Base-by-base conservation (phyloP, 2,888 invertebrate species). In the Apocheima hispidaria region DNA sequence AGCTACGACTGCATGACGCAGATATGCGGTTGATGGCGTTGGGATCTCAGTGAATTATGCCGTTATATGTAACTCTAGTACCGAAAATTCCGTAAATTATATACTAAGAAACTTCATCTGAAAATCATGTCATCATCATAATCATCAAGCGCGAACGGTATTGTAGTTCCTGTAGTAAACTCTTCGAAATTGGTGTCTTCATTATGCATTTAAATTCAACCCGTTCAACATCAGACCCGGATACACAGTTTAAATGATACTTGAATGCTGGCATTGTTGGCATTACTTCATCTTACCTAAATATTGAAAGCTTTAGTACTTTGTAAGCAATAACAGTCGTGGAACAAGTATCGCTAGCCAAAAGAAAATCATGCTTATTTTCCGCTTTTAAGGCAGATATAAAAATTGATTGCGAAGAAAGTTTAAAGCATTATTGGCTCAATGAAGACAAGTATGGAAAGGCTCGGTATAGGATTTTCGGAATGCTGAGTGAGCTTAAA, bases 221-320 rank as follows among this genome's bases (percentile, higher is more conserved):
- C 68, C 60, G 69, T 66, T 72, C 60, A 67, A 71, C 69, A 74
- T 70, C 66, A 74, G 66, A 71, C 56, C 62, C 71, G 70, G 63
- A 66, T 66, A 69, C 55, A 72, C n/a, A 74, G 70, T 72, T 70
- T 72, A 72, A 78, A 53, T 71, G 66, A 51, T 70, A 74, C 69
- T 79, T 79, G 75, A 80, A 77, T 78, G 68, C 87, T 86, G 85
- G 87, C 86, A 82, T 73, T 70, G 67, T 87, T 87, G 85, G 88
- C 87, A 82, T 73, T 69, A 74, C 74, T 87, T 85, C 86, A 86
- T 78, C 75, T 73, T 72, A 77, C 78, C 78, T 81, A 81, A 84
- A 83, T 79, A 79, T 77, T 75, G 76, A 73, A 72, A 72, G 73
- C 72, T 75, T 78, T 74, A 74, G 74, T 77, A 76, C 73, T 75